These are phyloP conservation scores for Acanthurus tractus DNA, from an alignment of 2,797 vertebrate species.

Conservation along the genomic window DNA sequence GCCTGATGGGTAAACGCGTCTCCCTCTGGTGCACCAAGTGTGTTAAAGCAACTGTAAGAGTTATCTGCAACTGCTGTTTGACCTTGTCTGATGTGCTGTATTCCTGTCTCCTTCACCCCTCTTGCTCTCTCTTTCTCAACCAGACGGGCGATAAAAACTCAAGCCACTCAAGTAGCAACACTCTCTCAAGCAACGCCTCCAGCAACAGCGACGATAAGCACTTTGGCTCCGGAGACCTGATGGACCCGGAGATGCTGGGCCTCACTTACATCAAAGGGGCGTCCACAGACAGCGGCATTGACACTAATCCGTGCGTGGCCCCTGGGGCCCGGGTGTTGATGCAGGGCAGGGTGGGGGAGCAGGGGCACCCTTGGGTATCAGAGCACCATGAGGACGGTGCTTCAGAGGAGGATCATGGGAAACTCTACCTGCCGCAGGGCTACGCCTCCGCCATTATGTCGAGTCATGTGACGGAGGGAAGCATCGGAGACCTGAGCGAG, in stretches of 20 bases:
- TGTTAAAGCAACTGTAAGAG: slow-evolving; percentile 49
- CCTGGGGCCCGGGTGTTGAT: slow-evolving; percentile 77
- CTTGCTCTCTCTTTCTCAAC: slow-evolving; percentile 2
- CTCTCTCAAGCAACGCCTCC: slow-evolving; percentile 94
- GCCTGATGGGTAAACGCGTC: slow-evolving; percentile 23
- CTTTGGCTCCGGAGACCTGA: slow-evolving; percentile 94
- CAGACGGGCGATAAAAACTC: slow-evolving; percentile 94
- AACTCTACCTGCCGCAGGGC: slow-evolving; percentile 88
- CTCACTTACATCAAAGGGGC: slow-evolving; percentile 95
- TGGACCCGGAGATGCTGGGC: slow-evolving; percentile 94
- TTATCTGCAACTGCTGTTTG: slow-evolving; percentile 50
- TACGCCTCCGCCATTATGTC: slow-evolving; percentile 86
- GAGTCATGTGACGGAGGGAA: slow-evolving; percentile 87
- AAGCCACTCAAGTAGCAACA: slow-evolving; percentile 97
- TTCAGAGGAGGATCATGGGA: slow-evolving; percentile 87
- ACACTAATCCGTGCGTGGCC: slow-evolving; percentile 92
- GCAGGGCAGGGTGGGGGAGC: slow-evolving; percentile 81
- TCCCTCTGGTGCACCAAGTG: neutral
- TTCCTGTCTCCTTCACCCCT: slow-evolving; percentile 35
- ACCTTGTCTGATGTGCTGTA: slow-evolving; percentile 45
- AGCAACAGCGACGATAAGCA: slow-evolving; percentile 97
- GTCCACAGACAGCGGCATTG: slow-evolving; percentile 96
- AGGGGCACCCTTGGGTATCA: slow-evolving; percentile 84
- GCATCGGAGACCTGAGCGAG: slow-evolving; percentile 94
- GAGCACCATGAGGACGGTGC: slow-evolving; percentile 80